Percentiles rank a stretch among this genome's conserved stretches.
Conservation (phyloP, 1,140 invertebrate genomes). For the Hyles euphorbiae region DNA sequence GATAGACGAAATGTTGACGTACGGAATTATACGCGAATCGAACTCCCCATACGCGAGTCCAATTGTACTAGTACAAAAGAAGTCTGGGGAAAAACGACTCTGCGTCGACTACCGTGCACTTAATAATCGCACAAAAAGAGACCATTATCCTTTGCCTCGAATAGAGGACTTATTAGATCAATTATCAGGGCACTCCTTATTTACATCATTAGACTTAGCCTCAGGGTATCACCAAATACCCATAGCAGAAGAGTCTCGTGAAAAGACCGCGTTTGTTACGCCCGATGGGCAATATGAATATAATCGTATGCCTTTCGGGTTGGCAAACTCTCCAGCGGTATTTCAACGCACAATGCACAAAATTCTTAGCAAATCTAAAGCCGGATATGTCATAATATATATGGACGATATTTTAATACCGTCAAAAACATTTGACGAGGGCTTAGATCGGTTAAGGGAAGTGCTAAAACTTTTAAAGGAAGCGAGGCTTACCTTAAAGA, state of each 20-base stretch:
- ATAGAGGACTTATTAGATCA: slow-evolving; percentile 5
- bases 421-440: slow-evolving; percentile 8
- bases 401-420: slow-evolving; percentile 4
- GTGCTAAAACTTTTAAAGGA: slow-evolving; percentile 7
- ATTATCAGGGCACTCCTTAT: neutral
- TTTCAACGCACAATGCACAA: slow-evolving; percentile 8
- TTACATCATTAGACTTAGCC: slow-evolving; percentile 3
- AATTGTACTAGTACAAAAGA: slow-evolving; percentile 8
- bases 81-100: slow-evolving; percentile 4
- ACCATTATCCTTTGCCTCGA: slow-evolving; percentile 3
- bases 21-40: slow-evolving; percentile 5
- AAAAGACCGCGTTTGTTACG: too few species aligned
- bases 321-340: slow-evolving; percentile 6
- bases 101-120: neutral
- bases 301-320: neutral
- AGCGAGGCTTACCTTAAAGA: slow-evolving; percentile 29
- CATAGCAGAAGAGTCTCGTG: too few species aligned
- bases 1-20: slow-evolving; percentile 4
- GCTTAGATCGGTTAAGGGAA: slow-evolving; percentile 8
- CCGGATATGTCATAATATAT: slow-evolving; percentile 6
- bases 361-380: slow-evolving; percentile 1
- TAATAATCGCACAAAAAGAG: slow-evolving; percentile 1
- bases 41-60: slow-evolving; percentile 8
- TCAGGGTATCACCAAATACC: too few species aligned
- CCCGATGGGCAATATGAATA: too few species aligned